These are phyloP conservation scores for Drosophila watanabei DNA, from an alignment of 1,140 invertebrate species.

Conservation along the genomic window DNA sequence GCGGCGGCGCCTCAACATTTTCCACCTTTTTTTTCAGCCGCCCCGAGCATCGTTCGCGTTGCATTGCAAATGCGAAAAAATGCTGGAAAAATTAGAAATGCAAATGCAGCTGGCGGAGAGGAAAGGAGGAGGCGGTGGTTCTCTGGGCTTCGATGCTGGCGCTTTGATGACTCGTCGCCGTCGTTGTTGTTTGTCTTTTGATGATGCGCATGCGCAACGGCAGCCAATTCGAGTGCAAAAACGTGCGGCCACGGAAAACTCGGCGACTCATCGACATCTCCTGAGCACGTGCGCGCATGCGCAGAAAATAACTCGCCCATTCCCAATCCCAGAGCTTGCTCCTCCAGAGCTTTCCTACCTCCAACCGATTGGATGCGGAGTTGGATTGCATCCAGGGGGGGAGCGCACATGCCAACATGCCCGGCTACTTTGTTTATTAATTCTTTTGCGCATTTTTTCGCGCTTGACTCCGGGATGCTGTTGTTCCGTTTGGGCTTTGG, in stretches of 20 bases:
- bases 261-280: slow-evolving; percentile 36
- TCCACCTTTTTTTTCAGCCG: slow-evolving; percentile 44
- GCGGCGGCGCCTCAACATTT: slow-evolving; percentile 45
- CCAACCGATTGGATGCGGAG: slow-evolving; percentile 29
- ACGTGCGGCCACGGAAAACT: slow-evolving; percentile 73
- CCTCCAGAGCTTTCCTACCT: slow-evolving; percentile 22
- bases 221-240: slow-evolving; percentile 67
- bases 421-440: slow-evolving; percentile 81
- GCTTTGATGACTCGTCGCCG: slow-evolving; percentile 48
- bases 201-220: slow-evolving; percentile 75
- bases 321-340: slow-evolving; percentile 13
- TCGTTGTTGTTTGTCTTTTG: slow-evolving; percentile 61
- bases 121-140: slow-evolving; percentile 15
- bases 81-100: slow-evolving; percentile 75
- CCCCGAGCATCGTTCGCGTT: slow-evolving; percentile 60
- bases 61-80: slow-evolving; percentile 61
- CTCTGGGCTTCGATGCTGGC: slow-evolving; percentile 48
- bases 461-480: slow-evolving; percentile 55
- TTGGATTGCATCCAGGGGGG: slow-evolving; percentile 32
- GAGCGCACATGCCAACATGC: slow-evolving; percentile 72
- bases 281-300: slow-evolving; percentile 79
- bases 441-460: slow-evolving; percentile 83
- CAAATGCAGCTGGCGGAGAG: slow-evolving; percentile 56
- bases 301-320: slow-evolving; percentile 77
- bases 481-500: slow-evolving; percentile 29